Base-by-base conservation (phyloP, 2,797 vertebrate species). In the Podargus strigoides region DNA sequence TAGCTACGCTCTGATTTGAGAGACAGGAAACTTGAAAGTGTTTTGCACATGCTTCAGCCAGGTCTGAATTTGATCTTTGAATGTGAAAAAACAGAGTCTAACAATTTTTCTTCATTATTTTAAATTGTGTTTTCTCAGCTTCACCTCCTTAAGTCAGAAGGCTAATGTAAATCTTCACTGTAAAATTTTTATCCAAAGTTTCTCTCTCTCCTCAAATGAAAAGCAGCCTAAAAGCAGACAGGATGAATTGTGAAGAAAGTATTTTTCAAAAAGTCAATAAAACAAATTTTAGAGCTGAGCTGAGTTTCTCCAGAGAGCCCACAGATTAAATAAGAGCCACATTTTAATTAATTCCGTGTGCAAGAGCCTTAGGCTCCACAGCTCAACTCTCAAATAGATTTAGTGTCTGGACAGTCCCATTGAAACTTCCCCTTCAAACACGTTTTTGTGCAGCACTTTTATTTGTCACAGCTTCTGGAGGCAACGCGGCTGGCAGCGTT, bases 401-500 rank as follows among this genome's bases (percentile, higher is more conserved):
- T 18, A 53, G 41, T 2, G 3, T 23, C 81, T 60, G 70, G 88
- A 82, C 74, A 63, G 26, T 20, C 36, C 83, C 47, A 34, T 3
- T 2, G 19, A 76, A 73, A 46, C 39, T 8, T 13, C 70, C 36
- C 90, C 91, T 83, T 42, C 39, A 63, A n/a, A 47, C 1, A 47
- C 8, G 7, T 55, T 60, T 79, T n/a, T 53, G 58, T 39, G 62
- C 66, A 34, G 37, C 37, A 11, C 6, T 36, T 64, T 23, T 7
- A 23, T 7, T 10, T 34, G 60, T 30, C 73, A 21, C 37, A 39
- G 1, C 41, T 12, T 2, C 3, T 8, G 28, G 55, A 9, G 13
- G 83, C 73, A 22, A 17, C 0, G 64, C 0, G 2, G 12, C 2
- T 5, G 80, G 66, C 53, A 53, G 78, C 3, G 2, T 9, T 14